A percentile compares a stretch with the other conserved stretches of the same genome.
Evolutionary conservation across 2,888 invertebrate genomes (phyloP).

Genomic region (Priocnemis perturbator): DNA sequence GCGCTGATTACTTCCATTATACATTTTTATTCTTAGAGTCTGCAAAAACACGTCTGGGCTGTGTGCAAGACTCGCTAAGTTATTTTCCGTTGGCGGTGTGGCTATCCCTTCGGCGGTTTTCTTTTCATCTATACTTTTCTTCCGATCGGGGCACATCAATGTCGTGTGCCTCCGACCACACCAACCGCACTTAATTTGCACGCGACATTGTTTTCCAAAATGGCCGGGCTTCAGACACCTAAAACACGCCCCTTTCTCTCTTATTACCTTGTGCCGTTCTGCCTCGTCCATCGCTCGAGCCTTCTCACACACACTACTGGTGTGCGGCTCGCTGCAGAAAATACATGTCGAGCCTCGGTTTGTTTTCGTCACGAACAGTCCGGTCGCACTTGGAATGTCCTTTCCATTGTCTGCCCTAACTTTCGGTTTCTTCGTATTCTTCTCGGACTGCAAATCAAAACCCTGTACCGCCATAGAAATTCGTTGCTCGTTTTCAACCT

Average conservation of each 20-base stretch:
- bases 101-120: neutral
- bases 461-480: slow-evolving; percentile 33
- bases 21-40: slow-evolving; percentile 12
- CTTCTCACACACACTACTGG: slow-evolving; percentile 16
- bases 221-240: neutral
- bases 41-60: slow-evolving; percentile 16
- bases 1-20: neutral
- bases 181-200: neutral
- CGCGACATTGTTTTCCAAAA: neutral
- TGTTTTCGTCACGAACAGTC: neutral
- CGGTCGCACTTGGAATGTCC: slow-evolving; percentile 29
- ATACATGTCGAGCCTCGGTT: slow-evolving; percentile 27
- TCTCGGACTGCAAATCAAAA: slow-evolving; percentile 11
- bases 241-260: slow-evolving; percentile 5
- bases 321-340: slow-evolving; percentile 39
- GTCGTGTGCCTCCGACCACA: neutral
- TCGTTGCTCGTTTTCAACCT: slow-evolving; percentile 37
- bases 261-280: neutral
- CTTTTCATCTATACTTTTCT: no score
- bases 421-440: neutral
- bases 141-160: slow-evolving; percentile 4
- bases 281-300: neutral
- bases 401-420: neutral
- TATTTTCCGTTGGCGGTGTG: neutral
- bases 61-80: neutral